Evolutionary conservation across 2,888 invertebrate species (phyloP).

Genomic region (Chrysolina americana): DNA sequence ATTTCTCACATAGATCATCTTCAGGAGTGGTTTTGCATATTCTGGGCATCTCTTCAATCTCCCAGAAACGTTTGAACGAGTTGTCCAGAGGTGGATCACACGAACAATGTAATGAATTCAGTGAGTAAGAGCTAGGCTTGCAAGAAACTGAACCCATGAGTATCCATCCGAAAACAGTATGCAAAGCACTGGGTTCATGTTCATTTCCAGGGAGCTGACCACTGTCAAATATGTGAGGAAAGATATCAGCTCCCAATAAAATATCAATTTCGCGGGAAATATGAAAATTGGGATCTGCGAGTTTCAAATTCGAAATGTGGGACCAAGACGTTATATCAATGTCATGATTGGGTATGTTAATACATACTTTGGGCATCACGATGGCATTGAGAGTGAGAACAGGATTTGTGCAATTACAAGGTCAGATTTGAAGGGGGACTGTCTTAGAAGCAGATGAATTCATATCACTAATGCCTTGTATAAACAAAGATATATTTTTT

Average conservation of each 20-base stretch:
- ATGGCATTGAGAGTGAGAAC: neutral
- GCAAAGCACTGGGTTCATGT: neutral
- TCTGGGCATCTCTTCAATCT: neutral
- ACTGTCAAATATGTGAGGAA: neutral
- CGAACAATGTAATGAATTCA: neutral
- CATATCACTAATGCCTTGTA: neutral
- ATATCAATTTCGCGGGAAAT: neutral
- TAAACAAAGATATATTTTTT: neutral
- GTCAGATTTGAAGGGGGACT: neutral
- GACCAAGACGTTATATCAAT: neutral
- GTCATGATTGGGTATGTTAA: neutral
- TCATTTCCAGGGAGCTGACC: neutral
- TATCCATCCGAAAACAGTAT: constrained; percentile 1
- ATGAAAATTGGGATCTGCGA: neutral
- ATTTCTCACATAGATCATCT: too few species aligned
- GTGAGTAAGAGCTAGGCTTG: neutral
- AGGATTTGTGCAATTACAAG: neutral
- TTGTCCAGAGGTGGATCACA: constrained; percentile 3
- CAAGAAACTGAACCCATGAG: neutral
- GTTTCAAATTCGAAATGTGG: neutral
- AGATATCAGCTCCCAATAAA: constrained; percentile 2
- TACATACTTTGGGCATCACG: neutral
- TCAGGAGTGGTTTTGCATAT: too few species aligned
- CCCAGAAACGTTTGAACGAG: neutral
- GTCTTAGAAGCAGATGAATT: neutral